These are phyloP conservation scores for Phylloscopus whistleri DNA, from an alignment of 2,113 vertebrate genomes.

Conservation along the genomic window DNA sequence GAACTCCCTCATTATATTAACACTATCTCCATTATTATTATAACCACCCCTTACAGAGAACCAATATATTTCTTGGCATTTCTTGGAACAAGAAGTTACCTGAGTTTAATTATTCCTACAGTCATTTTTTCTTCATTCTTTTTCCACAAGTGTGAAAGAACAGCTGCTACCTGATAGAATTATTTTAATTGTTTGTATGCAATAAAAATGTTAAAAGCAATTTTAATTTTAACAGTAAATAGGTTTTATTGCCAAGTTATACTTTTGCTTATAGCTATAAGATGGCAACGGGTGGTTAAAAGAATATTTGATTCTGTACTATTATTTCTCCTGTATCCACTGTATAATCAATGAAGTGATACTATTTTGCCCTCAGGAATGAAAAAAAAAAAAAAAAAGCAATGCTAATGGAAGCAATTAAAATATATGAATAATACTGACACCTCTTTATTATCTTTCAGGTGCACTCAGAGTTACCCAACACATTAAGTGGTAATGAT, in stretches of 20 bases:
- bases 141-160: slow-evolving; percentile 17
- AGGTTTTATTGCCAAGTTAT: slow-evolving; percentile 73
- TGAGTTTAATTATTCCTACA: background rate
- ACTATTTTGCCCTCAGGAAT: slow-evolving; percentile 61
- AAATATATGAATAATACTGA: slow-evolving; percentile 72
- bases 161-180: slow-evolving; percentile 57
- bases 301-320: slow-evolving; percentile 45
- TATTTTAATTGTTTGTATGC: slow-evolving; percentile 71
- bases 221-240: slow-evolving; percentile 78
- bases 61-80: background rate
- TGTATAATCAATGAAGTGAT: slow-evolving; percentile 64
- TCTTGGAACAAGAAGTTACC: background rate
- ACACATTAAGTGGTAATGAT: slow-evolving; percentile 73
- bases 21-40: background rate
- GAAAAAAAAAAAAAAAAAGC: slow-evolving; percentile 13
- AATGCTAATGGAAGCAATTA: slow-evolving; percentile 69
- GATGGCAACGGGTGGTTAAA: slow-evolving; percentile 59
- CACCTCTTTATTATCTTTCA: slow-evolving; percentile 72
- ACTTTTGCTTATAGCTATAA: slow-evolving; percentile 60
- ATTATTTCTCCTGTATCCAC: slow-evolving; percentile 54
- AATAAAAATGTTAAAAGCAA: slow-evolving; percentile 73
- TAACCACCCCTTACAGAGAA: background rate
- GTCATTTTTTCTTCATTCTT: background rate
- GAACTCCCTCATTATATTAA: background rate
- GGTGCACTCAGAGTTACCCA: slow-evolving; percentile 54